phyloP scores from a whole-genome alignment of 2,888 invertebrate species.

The Sarcophaga carnaria region DNA sequence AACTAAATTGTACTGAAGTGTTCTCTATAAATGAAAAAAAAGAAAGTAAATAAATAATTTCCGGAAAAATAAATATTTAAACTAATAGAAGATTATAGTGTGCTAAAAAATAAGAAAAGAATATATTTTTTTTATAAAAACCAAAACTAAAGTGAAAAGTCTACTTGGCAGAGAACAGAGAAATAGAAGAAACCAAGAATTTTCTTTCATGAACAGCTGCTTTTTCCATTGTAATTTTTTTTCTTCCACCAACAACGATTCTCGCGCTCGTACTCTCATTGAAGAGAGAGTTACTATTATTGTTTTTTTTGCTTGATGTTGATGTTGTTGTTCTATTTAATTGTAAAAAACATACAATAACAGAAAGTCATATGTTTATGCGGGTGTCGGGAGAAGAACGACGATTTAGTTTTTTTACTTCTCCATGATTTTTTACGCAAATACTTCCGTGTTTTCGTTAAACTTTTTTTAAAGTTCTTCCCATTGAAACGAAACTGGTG shows the following conservation, averaged over 20 bases:
- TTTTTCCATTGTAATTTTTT: conserved; percentile 8
- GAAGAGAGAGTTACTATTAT: background rate
- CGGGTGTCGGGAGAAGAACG: background rate
- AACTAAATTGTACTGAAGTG: background rate
- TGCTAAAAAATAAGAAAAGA: background rate
- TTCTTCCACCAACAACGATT: background rate
- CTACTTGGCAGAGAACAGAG: conserved; percentile 21
- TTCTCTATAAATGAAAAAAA: background rate
- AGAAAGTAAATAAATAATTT: conserved; percentile 8
- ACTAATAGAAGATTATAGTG: background rate
- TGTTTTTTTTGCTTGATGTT: background rate
- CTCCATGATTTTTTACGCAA: conserved; percentile 25
- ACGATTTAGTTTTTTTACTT: conserved; percentile 10
- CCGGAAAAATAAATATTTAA: conserved; percentile 20
- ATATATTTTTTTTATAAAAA: background rate
- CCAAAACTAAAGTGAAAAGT: background rate
- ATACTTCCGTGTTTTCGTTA: conserved; percentile 28
- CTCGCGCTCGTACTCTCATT: background rate
- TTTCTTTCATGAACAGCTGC: conserved; percentile 55
- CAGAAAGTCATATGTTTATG: conserved; percentile 2
- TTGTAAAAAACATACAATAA: conserved; percentile 15
- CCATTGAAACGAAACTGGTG: background rate
- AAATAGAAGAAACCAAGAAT: conserved; percentile 2
- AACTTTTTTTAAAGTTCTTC: conserved; percentile 13
- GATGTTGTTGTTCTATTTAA: background rate